phyloP scores from a whole-genome alignment of 2,888 invertebrate genomes.

The Biston betularia region DNA sequence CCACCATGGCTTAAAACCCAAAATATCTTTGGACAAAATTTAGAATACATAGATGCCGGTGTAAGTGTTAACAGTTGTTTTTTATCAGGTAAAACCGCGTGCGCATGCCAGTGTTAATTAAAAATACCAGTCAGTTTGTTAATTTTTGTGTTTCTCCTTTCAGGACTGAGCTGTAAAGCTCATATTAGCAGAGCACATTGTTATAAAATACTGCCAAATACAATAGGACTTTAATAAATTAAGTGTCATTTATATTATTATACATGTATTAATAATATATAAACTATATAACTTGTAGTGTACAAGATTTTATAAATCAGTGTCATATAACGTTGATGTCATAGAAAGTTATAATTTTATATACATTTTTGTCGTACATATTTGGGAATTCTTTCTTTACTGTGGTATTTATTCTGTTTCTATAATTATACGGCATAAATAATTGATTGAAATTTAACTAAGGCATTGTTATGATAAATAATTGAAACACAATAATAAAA shows the following conservation, averaged over 20 bases:
- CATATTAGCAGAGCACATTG: neutral
- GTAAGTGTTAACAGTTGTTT: too few relatives aligned
- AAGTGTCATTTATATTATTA: conserved; percentile 33
- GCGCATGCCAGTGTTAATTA: too few relatives aligned
- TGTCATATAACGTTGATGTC: neutral
- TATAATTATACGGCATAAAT: neutral
- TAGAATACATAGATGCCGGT: too few relatives aligned
- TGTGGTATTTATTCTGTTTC: neutral
- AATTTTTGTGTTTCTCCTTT: conserved; percentile 13
- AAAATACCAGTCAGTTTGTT: too few relatives aligned
- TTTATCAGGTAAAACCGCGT: too few relatives aligned
- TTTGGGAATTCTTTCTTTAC: neutral
- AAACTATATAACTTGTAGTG: neutral
- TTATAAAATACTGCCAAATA: conserved; percentile 44
- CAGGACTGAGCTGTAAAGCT: conserved; percentile 42
- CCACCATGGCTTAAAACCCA: too few relatives aligned
- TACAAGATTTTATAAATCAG: conserved; percentile 5
- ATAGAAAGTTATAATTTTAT: neutral
- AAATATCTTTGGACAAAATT: too few relatives aligned
- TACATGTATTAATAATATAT: conserved; percentile 9
- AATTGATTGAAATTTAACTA: neutral
- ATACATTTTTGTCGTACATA: neutral
- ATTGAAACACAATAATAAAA: neutral
- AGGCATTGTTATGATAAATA: too few relatives aligned
- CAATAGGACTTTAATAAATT: conserved; percentile 28